Conservation (phyloP, 23 tunicate genomes). For the Halocynthia aurantium region DNA sequence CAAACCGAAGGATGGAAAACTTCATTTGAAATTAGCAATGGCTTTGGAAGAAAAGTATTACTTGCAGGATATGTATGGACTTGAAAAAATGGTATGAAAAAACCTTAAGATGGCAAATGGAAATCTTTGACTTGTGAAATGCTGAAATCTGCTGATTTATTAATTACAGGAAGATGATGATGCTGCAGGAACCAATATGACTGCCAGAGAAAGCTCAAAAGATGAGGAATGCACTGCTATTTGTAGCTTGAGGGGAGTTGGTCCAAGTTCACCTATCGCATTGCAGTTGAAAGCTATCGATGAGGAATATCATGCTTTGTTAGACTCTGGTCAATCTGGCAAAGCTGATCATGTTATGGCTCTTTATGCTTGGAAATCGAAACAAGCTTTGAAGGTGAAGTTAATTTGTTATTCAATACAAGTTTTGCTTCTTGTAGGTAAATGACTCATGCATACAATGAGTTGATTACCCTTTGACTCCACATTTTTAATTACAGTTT, state of each 20-base stretch:
- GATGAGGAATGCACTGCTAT: conserved; percentile 87
- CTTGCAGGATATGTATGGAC: conserved; percentile 58
- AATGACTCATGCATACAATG: background rate
- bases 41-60: conserved; percentile 74
- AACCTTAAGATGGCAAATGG: background rate
- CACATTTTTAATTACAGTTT: background rate
- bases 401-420: background rate
- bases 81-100: conserved; percentile 31
- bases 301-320: conserved; percentile 64
- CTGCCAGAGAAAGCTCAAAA: conserved; percentile 71
- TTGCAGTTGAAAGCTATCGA: conserved; percentile 87
- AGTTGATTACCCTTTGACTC: too few species aligned
- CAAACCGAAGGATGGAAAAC: conserved; percentile 45
- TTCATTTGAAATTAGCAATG: conserved; percentile 56
- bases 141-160: background rate
- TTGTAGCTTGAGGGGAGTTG: conserved; percentile 61
- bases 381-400: conserved; percentile 56
- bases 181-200: conserved; percentile 56
- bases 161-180: conserved; percentile 36
- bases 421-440: background rate
- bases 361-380: conserved; percentile 81
- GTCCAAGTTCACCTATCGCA: conserved; percentile 71
- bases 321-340: conserved; percentile 54
- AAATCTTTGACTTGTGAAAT: background rate
- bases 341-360: conserved; percentile 85